A percentile compares a stretch with the other conserved stretches of the same genome.
Conservation (phyloP, 2,888 invertebrate species). For the Antitype chi region DNA sequence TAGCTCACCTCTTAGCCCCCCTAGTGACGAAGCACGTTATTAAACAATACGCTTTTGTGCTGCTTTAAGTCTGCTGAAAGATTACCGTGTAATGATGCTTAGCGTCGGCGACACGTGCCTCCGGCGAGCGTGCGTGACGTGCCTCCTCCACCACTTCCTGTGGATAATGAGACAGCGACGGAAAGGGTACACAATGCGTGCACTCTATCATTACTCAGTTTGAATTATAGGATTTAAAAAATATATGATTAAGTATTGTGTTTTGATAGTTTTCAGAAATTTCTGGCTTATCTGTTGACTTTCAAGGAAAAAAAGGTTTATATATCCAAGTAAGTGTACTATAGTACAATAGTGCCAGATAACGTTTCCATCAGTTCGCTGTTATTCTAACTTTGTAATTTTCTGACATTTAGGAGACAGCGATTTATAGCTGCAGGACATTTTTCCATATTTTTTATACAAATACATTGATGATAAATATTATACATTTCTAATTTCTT, state of each 20-base stretch:
- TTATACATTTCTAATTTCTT: not conserved
- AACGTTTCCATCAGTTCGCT: not conserved
- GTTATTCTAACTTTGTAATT: not conserved
- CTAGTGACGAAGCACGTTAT: conserved; percentile 70
- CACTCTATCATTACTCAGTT: not conserved
- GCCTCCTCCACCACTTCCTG: conserved; percentile 15
- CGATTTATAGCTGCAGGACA: not conserved
- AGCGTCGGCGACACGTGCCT: conserved; percentile 19
- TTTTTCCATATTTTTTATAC: not conserved
- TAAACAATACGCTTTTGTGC: conserved; percentile 75
- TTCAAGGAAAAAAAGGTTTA: not conserved
- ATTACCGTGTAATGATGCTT: conserved; percentile 61
- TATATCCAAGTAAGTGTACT: too few species aligned
- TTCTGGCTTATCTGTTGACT: not conserved
- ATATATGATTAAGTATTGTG: not conserved
- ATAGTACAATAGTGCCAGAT: not conserved
- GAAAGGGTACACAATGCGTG: conserved; percentile 11
- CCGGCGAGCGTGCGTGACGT: not conserved
- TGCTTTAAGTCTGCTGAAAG: conserved; percentile 71
- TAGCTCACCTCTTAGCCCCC: not conserved
- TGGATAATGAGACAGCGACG: conserved; percentile 24
- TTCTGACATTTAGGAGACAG: not conserved
- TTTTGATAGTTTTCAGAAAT: not conserved
- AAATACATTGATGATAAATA: not conserved
- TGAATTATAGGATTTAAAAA: conserved; percentile 8